Base-by-base conservation (phyloP, 2,113 vertebrate species). In the Ammodytes marinus region DNA sequence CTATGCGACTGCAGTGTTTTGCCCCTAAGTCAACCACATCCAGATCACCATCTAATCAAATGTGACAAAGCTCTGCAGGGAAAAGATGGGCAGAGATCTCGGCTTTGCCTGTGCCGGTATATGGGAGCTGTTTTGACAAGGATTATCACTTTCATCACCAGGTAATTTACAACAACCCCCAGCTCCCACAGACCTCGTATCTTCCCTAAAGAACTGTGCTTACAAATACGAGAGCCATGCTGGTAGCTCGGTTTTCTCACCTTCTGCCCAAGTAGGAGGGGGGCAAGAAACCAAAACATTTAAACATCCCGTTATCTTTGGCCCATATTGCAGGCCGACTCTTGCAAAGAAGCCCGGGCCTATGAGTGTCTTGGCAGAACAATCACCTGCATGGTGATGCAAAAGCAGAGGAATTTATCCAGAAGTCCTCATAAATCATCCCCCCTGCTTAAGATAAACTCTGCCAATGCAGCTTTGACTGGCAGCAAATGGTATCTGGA, bases 111-210 rank as follows among this genome's bases (percentile, higher is more conserved):
- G 79, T 93, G 90, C 88, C 86, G 90, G 89, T 85, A 91, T 68
- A 85, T 27, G 27, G 84, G 82, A 91, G 88, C 80, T 96, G 95
- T 96, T 96, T 94, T 95, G 95, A 95, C 95, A 96, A 83, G 91
- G 90, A 90, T 95, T 96, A 96, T 95, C 95, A 68, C 79, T 74
- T 83, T 89, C 92, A 96, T 96, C 95, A 53, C 63, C 83, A 93
- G 88, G 93, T 95, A 94, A 95, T 95, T 94, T 95, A 96, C 93
- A 94, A 94, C 93, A 90, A 89, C 95, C 94, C 94, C 79, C 88
- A 95, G 93, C 91, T 92, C 88, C 83, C 57, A 15, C 71, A 90
- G 90, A 69, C 86, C 85, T 90, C 84, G 86, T 94, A 95, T 96
- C 95, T 94, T 82, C 83, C 77, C 87, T 77, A 27, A 90, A 90